Conservation (phyloP, 2,113 vertebrate genomes). For the Meriones unguiculatus region DNA sequence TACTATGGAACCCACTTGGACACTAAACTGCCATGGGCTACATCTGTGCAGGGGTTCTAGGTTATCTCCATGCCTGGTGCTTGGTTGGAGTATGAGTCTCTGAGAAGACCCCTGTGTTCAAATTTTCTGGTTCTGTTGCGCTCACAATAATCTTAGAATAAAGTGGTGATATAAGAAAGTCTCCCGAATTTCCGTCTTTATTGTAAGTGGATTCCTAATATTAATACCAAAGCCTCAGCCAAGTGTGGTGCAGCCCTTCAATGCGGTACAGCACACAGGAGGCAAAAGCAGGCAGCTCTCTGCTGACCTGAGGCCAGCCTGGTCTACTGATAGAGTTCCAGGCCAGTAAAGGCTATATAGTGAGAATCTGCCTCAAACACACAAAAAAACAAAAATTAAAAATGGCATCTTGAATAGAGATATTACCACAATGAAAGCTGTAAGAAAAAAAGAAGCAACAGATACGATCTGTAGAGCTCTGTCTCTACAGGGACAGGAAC, state of each 20-base stretch:
- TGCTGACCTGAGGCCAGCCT: not conserved
- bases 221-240: not conserved
- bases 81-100: too few species aligned
- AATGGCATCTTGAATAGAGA: not conserved
- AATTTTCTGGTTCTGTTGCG: too few species aligned
- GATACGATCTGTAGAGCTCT: not conserved
- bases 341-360: not conserved
- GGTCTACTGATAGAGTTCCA: not conserved
- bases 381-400: not conserved
- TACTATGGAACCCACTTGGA: too few species aligned
- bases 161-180: not conserved
- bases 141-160: constrained; percentile 17
- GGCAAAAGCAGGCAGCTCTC: not conserved
- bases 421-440: not conserved
- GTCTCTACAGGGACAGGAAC: not conserved
- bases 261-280: not conserved
- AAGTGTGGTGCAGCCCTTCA: not conserved
- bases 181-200: not conserved
- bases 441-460: not conserved
- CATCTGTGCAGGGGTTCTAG: too few species aligned
- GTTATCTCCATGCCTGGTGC: too few species aligned
- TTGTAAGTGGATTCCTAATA: not conserved
- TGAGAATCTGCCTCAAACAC: not conserved
- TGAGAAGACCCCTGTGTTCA: too few species aligned
- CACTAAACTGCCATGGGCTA: too few species aligned